Conservation (phyloP, 2,888 invertebrate species). For the Lagria hirta region DNA sequence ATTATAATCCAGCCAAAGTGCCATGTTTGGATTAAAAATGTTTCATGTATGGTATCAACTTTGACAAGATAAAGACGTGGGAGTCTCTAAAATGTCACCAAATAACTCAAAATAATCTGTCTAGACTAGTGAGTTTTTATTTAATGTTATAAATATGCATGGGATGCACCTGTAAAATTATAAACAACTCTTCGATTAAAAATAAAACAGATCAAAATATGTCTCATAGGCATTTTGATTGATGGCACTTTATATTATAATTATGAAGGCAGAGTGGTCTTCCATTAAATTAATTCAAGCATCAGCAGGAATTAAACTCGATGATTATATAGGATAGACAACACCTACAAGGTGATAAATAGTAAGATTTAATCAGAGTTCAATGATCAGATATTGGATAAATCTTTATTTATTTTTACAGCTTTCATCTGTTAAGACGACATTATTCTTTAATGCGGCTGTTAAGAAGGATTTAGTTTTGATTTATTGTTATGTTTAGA, state of each 20-base stretch:
- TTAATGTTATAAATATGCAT: slow-evolving; percentile 30
- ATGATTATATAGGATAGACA: slow-evolving; percentile 24
- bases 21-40: too few species aligned
- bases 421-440: slow-evolving; percentile 30
- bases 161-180: slow-evolving; percentile 31
- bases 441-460: slow-evolving; percentile 35
- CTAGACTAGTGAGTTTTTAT: too few species aligned
- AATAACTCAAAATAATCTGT: too few species aligned
- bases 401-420: slow-evolving; percentile 29
- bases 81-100: too few species aligned
- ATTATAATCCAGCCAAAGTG: too few species aligned
- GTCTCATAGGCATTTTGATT: slow-evolving; percentile 25
- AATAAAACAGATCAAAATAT: slow-evolving; percentile 26
- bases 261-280: slow-evolving; percentile 24
- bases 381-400: slow-evolving; percentile 26
- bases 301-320: slow-evolving; percentile 24
- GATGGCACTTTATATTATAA: slow-evolving; percentile 28
- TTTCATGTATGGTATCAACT: too few species aligned
- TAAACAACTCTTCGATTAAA: slow-evolving; percentile 28
- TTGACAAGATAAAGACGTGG: too few species aligned
- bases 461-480: slow-evolving; percentile 38
- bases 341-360: slow-evolving; percentile 31
- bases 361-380: slow-evolving; percentile 27
- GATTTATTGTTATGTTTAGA: slow-evolving; percentile 23
- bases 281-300: slow-evolving; percentile 27